phyloP scores from a whole-genome alignment of 1,140 invertebrate genomes.

The Alviniconcha marisindica region DNA sequence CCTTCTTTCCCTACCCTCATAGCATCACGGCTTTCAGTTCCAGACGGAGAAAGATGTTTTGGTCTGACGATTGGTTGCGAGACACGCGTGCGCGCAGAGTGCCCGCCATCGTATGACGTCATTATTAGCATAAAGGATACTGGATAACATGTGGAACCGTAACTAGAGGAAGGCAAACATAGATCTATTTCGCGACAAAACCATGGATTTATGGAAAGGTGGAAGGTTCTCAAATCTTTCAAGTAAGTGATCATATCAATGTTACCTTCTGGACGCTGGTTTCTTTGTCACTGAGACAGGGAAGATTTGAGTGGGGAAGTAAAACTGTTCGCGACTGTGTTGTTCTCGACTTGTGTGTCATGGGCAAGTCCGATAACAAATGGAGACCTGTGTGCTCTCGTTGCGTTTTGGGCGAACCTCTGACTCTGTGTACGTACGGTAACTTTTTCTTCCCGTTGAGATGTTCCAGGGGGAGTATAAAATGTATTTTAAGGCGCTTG shows the following conservation, averaged over 20 bases:
- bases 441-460: too few species aligned
- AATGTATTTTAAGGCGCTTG: too few species aligned
- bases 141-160: slow-evolving; percentile 36
- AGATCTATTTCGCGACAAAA: slow-evolving; percentile 14
- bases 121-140: slow-evolving; percentile 41
- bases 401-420: slow-evolving; percentile 1
- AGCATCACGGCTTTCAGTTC: too few species aligned
- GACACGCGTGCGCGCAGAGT: background rate
- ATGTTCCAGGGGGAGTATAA: too few species aligned
- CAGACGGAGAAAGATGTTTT: too few species aligned
- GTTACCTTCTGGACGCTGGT: background rate
- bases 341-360: background rate
- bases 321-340: background rate
- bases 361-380: slow-evolving; percentile 4
- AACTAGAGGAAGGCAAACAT: slow-evolving; percentile 26
- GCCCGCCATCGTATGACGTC: slow-evolving; percentile 40
- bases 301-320: background rate
- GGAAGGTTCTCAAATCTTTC: background rate
- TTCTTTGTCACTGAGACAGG: background rate
- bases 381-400: background rate
- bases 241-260: background rate
- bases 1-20: too few species aligned
- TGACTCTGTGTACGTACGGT: too few species aligned
- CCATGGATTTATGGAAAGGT: background rate
- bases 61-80: background rate